A percentile compares a stretch with the other conserved stretches of the same genome.
Conservation (phyloP, 2,888 invertebrate species). For the Leucophenga montana region DNA sequence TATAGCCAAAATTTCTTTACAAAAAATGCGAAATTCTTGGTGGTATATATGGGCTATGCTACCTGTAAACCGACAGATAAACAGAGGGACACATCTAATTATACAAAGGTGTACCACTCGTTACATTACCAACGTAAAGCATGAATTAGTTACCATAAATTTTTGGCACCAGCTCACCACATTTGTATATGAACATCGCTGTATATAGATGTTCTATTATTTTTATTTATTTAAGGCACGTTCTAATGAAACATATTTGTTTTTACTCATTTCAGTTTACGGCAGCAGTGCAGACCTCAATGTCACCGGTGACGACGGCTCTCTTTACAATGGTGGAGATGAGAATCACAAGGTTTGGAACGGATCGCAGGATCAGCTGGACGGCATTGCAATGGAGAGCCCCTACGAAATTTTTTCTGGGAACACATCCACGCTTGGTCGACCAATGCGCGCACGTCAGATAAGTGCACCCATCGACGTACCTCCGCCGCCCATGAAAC, state of each 20-base stretch:
- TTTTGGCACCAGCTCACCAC: no score
- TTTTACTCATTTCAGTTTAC: slow-evolving; percentile 67
- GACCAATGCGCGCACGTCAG: slow-evolving; percentile 85
- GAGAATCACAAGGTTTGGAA: slow-evolving; percentile 97
- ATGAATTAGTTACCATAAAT: no score
- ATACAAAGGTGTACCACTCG: no score
- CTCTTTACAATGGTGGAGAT: slow-evolving; percentile 87
- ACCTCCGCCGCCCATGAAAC: slow-evolving; percentile 86
- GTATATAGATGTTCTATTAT: background rate
- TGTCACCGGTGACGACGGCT: slow-evolving; percentile 78
- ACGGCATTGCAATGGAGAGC: slow-evolving; percentile 76
- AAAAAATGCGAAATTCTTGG: no score
- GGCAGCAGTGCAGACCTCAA: slow-evolving; percentile 74
- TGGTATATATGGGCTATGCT: no score
- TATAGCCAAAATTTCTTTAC: no score
- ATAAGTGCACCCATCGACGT: slow-evolving; percentile 86
- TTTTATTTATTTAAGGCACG: no score
- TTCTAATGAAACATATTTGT: background rate
- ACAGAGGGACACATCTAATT: no score
- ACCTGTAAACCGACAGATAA: no score
- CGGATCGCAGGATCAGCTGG: slow-evolving; percentile 83
- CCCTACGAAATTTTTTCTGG: slow-evolving; percentile 80
- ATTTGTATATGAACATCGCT: background rate
- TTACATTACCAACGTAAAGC: no score
- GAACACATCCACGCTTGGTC: slow-evolving; percentile 75